Evolutionary conservation across 2,113 vertebrate genomes (phyloP).

Genomic region (Corapipo altera): DNA sequence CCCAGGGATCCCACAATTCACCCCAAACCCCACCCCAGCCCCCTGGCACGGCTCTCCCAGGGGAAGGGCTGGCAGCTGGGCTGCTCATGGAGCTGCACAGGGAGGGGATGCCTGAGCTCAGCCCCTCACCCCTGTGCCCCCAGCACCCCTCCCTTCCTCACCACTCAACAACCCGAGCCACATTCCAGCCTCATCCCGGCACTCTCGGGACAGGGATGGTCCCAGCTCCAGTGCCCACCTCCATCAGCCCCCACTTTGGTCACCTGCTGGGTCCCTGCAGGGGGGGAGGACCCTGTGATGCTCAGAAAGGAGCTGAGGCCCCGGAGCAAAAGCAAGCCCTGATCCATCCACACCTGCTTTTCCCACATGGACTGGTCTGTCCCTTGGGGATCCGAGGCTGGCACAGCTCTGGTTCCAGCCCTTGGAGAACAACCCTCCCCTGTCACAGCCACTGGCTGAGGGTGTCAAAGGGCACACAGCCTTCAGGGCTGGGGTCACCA

Average conservation of each 20-base stretch:
- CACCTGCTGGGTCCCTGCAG: constrained; percentile 5
- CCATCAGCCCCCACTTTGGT: background rate
- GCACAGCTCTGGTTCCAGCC: background rate
- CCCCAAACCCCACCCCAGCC: background rate
- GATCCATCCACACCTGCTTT: background rate
- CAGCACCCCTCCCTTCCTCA: background rate
- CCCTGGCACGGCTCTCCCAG: background rate
- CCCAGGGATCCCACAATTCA: background rate
- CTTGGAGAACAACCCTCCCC: background rate
- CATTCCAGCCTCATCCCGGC: accelerated
- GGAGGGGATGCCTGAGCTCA: accelerated
- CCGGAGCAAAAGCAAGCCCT: background rate
- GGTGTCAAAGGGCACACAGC: background rate
- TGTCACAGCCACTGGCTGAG: background rate
- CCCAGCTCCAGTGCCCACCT: accelerated
- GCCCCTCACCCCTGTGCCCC: accelerated
- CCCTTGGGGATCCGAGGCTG: background rate
- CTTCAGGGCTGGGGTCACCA: background rate
- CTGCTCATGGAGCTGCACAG: background rate
- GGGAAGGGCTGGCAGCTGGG: background rate
- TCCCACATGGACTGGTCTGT: background rate
- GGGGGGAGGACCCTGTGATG: background rate
- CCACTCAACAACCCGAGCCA: too few species aligned
- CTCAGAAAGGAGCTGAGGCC: background rate
- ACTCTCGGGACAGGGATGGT: accelerated